Conservation (phyloP, 2,888 invertebrate genomes). For the Argyresthia albistria region DNA sequence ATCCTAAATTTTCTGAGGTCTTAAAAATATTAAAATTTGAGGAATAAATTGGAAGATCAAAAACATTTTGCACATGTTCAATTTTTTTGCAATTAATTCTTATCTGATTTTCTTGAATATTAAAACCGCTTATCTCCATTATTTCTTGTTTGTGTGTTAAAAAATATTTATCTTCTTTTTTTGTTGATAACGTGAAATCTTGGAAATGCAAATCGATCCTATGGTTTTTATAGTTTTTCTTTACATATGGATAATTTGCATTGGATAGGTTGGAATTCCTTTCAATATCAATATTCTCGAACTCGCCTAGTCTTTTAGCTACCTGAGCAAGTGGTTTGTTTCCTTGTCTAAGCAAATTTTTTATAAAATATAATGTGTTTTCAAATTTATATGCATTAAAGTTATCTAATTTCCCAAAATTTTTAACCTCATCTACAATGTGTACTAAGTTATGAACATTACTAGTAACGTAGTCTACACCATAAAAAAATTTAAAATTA, state of each 20-base stretch:
- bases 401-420: slow-evolving; percentile 8
- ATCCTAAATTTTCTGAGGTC: not conserved
- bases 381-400: slow-evolving; percentile 9
- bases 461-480: slow-evolving; percentile 12
- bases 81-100: not conserved
- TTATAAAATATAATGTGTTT: slow-evolving; percentile 6
- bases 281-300: not conserved
- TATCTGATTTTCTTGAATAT: slow-evolving; percentile 3
- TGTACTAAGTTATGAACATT: slow-evolving; percentile 15
- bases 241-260: not conserved
- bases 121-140: not conserved
- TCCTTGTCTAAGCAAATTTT: slow-evolving; percentile 7
- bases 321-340: slow-evolving; percentile 10
- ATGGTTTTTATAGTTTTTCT: too few relatives aligned
- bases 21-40: not conserved
- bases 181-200: slow-evolving; percentile 3
- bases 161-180: slow-evolving; percentile 11
- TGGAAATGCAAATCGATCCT: not conserved
- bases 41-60: not conserved
- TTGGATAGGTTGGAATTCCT: too few relatives aligned
- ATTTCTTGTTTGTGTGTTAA: not conserved
- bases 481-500: slow-evolving; percentile 10
- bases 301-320: slow-evolving; percentile 9
- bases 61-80: not conserved
- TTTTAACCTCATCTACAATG: slow-evolving; percentile 10